Base-by-base conservation (phyloP, 1,140 invertebrate genomes). In the Oryctes rhinoceros region DNA sequence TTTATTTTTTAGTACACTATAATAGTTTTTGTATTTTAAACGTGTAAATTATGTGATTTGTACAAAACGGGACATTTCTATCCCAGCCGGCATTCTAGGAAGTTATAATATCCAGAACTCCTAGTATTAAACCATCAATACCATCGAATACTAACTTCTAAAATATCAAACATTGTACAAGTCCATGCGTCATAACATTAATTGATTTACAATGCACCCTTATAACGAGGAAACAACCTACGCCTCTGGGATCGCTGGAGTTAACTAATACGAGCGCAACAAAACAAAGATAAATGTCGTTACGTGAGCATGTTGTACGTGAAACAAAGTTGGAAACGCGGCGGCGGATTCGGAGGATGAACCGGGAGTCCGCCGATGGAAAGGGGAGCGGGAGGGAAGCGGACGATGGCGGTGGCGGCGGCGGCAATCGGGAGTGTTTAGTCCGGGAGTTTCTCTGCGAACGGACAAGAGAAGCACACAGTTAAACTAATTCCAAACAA, bases 401-500 rank as follows among this genome's bases (percentile, higher is more conserved):
- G 18, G 75, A 47, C 35, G 75, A n/a, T 11, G 37, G 37, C 75
- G 75, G 39, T 35, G 75, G 75, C 10, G 39, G 71, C 30, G 18
- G n/a, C 75, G 78, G 80, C 82, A 81, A 82, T 82, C 80, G 71
- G 65, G 80, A 81, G 77, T 76, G 53, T 81, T 79, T 71, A 75
- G 47, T 35, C 77, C 47, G 75, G 47, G 80, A 78, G 79, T 81
- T 81, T 83, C 81, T 80, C 81, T 79, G 24, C 65, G 65, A 71
- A 71, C 81, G 76, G 80, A 80, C 83, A 82, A 83, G 76, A 76
- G 78, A 76, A 81, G 81, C 82, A 80, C 82, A 83, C 81, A 82
- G 83, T 83, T 82, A 84, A 84, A 84, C 83, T 84, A 84, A 84
- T 84, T 84, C 80, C 81, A 78, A 82, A 80, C 82, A 80, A 79